Conservation (phyloP, 1,140 invertebrate genomes). For the Drosophila hydei region DNA sequence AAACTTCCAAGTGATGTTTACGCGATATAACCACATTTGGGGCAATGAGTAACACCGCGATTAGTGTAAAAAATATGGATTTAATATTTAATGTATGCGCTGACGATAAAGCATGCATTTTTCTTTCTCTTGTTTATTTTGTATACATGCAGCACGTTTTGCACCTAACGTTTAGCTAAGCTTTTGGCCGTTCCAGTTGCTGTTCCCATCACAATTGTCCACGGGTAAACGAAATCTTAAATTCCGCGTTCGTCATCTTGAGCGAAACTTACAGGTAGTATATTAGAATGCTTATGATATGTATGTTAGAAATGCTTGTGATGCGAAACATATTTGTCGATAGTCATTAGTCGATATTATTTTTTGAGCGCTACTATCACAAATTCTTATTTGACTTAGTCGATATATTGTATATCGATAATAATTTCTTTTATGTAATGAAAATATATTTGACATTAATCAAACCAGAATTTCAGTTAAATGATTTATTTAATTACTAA, state of each 20-base stretch:
- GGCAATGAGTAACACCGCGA: slow-evolving; percentile 38
- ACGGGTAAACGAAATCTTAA: slow-evolving; percentile 30
- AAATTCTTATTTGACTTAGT: slow-evolving; percentile 1
- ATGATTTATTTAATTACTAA: no score
- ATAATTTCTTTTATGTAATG: background rate
- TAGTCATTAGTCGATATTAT: no score
- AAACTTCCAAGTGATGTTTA: slow-evolving; percentile 80
- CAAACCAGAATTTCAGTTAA: no score
- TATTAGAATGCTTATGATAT: no score
- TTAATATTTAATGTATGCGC: slow-evolving; percentile 58
- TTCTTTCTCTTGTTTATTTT: slow-evolving; percentile 28
- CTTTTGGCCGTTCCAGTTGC: background rate
- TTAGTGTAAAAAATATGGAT: slow-evolving; percentile 62
- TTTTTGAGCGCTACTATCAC: background rate
- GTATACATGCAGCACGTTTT: slow-evolving; percentile 20
- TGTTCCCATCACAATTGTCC: slow-evolving; percentile 32
- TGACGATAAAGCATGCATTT: slow-evolving; percentile 39
- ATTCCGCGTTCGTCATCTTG: slow-evolving; percentile 27
- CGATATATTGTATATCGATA: background rate
- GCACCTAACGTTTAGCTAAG: slow-evolving; percentile 24
- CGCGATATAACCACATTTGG: slow-evolving; percentile 50
- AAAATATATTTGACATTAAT: background rate
- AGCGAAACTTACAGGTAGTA: no score
- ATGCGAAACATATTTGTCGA: slow-evolving; percentile 9
- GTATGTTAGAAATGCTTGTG: slow-evolving; percentile 7